phyloP scores from a whole-genome alignment of 1,140 invertebrate species.

The Penaeus japonicus region DNA sequence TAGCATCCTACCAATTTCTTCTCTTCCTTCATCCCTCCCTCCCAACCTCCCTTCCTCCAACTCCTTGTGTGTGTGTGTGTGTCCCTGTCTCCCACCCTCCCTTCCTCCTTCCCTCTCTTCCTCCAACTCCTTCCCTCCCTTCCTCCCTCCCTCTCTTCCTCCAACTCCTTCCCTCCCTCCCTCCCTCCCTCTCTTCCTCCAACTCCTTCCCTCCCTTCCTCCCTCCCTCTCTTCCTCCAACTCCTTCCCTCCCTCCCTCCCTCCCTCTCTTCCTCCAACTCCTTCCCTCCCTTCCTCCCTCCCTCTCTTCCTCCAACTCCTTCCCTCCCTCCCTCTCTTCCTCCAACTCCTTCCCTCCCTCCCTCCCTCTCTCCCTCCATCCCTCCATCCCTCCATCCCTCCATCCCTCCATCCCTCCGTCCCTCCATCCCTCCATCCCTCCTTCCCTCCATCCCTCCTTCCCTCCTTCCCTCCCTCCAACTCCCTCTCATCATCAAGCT shows the following conservation, averaged over 20 bases:
- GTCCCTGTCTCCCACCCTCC: too few relatives aligned
- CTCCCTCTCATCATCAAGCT: too few relatives aligned
- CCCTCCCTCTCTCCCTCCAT: too few relatives aligned
- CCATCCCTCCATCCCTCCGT: too few relatives aligned
- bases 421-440: too few relatives aligned
- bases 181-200: not conserved
- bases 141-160: not conserved
- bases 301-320: not conserved
- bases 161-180: too few relatives aligned
- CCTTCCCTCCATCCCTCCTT: too few relatives aligned
- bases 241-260: not conserved
- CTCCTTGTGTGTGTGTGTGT: too few relatives aligned
- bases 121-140: not conserved
- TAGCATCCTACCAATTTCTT: not conserved
- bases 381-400: too few relatives aligned
- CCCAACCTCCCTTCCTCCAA: too few relatives aligned
- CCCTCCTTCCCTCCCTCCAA: too few relatives aligned
- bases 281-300: not conserved
- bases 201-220: not conserved
- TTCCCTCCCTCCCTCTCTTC: not conserved
- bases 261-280: not conserved
- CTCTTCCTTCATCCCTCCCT: not conserved
- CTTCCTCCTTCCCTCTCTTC: not conserved
- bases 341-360: not conserved
- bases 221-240: not conserved